Percentiles rank a stretch among this genome's conserved stretches.
Evolutionary conservation across 2,113 vertebrate species (phyloP).

Genomic region (Melospiza melodia): DNA sequence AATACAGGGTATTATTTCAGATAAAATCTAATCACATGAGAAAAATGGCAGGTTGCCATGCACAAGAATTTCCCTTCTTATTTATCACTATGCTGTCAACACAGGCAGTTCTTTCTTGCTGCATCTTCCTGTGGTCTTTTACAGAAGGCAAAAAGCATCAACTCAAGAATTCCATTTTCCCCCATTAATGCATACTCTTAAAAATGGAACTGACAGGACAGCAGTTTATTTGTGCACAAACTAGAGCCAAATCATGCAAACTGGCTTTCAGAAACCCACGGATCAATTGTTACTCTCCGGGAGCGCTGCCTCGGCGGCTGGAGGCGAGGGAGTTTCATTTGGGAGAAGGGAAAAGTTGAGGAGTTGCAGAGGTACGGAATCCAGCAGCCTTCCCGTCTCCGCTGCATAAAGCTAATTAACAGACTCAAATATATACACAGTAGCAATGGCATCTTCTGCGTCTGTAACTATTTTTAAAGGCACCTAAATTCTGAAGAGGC

Average conservation of each 20-base stretch:
- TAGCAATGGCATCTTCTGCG: neutral
- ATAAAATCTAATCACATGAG: neutral
- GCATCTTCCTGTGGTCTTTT: neutral
- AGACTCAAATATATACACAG: neutral
- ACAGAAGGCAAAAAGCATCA: neutral
- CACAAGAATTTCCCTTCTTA: neutral
- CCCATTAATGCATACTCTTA: neutral
- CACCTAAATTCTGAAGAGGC: neutral
- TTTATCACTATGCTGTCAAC: neutral
- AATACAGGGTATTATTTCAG: neutral
- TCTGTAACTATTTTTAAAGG: neutral
- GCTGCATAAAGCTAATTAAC: neutral
- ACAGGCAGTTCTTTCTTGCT: neutral
- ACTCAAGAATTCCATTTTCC: neutral
- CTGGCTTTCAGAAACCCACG: neutral
- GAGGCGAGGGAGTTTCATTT: neutral
- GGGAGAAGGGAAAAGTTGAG: neutral
- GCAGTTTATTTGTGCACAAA: neutral
- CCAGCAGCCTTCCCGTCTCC: neutral
- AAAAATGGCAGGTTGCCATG: neutral
- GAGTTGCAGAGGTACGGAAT: neutral
- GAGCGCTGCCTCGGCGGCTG: fast-evolving
- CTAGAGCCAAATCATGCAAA: neutral
- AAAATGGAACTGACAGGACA: neutral
- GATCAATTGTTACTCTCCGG: neutral